A percentile compares a stretch with the other conserved stretches of the same genome.
Evolutionary conservation across 2,888 invertebrate genomes (phyloP).

Genomic region (Drosophila suboccidentalis): DNA sequence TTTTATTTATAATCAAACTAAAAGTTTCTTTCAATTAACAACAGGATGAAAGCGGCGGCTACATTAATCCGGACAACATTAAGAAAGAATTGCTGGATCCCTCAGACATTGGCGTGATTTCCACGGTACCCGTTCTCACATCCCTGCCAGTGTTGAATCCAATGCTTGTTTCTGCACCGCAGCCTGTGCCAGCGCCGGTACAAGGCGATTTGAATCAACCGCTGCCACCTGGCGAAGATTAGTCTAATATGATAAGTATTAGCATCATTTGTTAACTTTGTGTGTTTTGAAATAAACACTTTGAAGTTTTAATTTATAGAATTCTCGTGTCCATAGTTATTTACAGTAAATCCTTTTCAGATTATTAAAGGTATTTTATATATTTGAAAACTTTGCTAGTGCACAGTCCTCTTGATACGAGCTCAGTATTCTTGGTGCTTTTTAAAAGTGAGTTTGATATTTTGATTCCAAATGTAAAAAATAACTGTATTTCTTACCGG

Average conservation of each 20-base stretch:
- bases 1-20: not conserved
- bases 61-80: conserved; percentile 83
- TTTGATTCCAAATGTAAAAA: not conserved
- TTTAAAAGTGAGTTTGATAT: not conserved
- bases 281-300: conserved; percentile 9
- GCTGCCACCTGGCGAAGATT: conserved; percentile 85
- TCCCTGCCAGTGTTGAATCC: conserved; percentile 53
- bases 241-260: conserved; percentile 26
- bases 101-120: conserved; percentile 71
- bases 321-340: not conserved
- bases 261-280: conserved; percentile 24
- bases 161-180: conserved; percentile 9
- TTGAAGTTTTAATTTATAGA: not conserved
- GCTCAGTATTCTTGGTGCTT: not conserved
- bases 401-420: not conserved
- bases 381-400: not conserved
- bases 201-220: conserved; percentile 78
- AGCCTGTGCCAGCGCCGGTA: conserved; percentile 55
- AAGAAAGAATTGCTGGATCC: conserved; percentile 83
- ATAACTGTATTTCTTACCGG: no score
- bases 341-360: not conserved
- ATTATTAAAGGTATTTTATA: not conserved
- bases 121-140: conserved; percentile 70
- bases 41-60: conserved; percentile 85
- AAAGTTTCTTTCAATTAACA: not conserved